A percentile compares a stretch with the other conserved stretches of the same genome.
Conservation (phyloP, 2,113 vertebrate genomes). For the Lathamus discolor region DNA sequence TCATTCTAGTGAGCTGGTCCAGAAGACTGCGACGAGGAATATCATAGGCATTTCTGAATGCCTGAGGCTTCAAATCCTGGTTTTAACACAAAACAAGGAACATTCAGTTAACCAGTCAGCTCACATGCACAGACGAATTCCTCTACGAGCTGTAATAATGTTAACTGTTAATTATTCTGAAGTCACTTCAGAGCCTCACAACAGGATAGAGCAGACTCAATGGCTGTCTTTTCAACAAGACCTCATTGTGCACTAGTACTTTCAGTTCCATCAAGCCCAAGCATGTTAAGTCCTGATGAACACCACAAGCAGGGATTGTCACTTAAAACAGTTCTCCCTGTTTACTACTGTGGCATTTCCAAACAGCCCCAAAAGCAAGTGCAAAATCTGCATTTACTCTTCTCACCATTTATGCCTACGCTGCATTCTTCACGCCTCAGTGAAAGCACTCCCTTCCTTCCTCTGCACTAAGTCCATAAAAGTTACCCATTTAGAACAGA, state of each 20-base stretch:
- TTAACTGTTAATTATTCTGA: background rate
- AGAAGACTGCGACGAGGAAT: constrained; percentile 80
- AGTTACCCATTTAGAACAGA: background rate
- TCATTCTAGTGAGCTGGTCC: constrained; percentile 84
- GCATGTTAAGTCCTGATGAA: background rate
- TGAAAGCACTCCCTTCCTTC: background rate
- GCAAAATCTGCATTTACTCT: background rate
- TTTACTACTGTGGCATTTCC: background rate
- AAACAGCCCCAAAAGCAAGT: background rate
- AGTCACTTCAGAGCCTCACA: background rate
- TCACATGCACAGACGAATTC: background rate
- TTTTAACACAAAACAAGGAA: constrained; percentile 20
- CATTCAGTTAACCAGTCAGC: background rate
- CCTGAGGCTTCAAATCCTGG: constrained; percentile 81
- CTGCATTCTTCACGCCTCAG: background rate
- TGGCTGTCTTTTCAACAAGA: background rate
- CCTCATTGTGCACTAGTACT: background rate
- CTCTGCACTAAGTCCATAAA: background rate
- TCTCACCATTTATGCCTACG: background rate
- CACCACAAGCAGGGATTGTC: background rate
- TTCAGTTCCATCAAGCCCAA: background rate
- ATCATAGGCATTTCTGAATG: constrained; percentile 83
- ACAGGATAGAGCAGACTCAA: background rate
- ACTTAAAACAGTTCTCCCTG: background rate
- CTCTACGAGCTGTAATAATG: background rate